Conservation (phyloP, 2,113 vertebrate genomes). For the Aptenodytes forsteri region DNA sequence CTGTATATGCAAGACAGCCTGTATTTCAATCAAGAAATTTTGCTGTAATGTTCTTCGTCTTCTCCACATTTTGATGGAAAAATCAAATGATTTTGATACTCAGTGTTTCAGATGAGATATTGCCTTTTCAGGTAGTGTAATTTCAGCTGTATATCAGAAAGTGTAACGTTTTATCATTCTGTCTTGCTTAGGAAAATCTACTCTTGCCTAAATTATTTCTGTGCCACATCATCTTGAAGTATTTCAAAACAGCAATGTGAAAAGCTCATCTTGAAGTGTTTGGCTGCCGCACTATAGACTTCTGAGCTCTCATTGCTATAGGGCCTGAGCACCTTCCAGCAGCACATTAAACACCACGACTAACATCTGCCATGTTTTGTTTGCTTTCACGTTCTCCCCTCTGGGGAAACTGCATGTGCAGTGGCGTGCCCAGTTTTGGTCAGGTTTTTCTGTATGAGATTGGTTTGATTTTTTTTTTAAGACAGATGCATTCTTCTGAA, state of each 20-base stretch:
- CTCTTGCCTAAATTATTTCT: slow-evolving; percentile 52
- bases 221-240: slow-evolving; percentile 40
- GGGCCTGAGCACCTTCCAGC: not conserved
- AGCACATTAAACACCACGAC: not conserved
- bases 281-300: not conserved
- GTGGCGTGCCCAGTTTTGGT: not conserved
- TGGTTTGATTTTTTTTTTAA: not conserved
- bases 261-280: slow-evolving; percentile 51
- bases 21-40: slow-evolving; percentile 34
- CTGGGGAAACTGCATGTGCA: not conserved
- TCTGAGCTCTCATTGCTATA: not conserved
- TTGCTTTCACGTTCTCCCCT: not conserved
- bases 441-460: not conserved
- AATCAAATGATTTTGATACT: slow-evolving; percentile 11
- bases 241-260: slow-evolving; percentile 53
- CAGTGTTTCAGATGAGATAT: slow-evolving; percentile 15
- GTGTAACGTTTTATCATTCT: slow-evolving; percentile 44
- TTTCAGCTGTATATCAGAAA: slow-evolving; percentile 20
- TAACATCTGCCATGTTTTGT: not conserved
- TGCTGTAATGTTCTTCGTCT: slow-evolving; percentile 14
- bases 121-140: slow-evolving; percentile 19
- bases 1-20: slow-evolving; percentile 3
- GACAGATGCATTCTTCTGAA: not conserved
- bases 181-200: slow-evolving; percentile 36
- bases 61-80: slow-evolving; percentile 24